A percentile compares a stretch with the other conserved stretches of the same genome.
These are phyloP conservation scores for Aphelenchoides besseyi DNA, from an alignment of 1,140 invertebrate species.

Conservation along the genomic window DNA sequence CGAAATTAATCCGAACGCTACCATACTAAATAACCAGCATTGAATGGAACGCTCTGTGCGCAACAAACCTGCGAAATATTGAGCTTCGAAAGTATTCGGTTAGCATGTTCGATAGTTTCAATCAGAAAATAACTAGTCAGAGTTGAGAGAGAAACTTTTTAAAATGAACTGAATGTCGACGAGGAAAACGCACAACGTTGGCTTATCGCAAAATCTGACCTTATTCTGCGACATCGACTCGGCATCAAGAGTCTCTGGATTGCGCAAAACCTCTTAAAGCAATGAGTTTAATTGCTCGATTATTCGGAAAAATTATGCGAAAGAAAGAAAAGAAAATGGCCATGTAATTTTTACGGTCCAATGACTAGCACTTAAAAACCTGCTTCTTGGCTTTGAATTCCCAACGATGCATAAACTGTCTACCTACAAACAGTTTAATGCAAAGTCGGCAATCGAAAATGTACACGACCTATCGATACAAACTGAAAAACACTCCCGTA, in stretches of 20 bases:
- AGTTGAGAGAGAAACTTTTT: neutral
- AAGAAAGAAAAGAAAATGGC: too few species aligned
- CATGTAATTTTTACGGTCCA: too few species aligned
- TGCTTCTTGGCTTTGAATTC: too few species aligned
- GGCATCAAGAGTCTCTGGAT: too few species aligned
- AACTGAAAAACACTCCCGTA: neutral
- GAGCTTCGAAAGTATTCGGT: neutral
- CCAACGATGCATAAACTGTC: too few species aligned
- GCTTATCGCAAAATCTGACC: constrained; percentile 14
- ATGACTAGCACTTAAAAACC: too few species aligned
- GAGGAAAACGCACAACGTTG: neutral
- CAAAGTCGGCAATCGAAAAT: too few species aligned
- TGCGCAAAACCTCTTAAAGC: too few species aligned
- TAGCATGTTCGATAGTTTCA: neutral
- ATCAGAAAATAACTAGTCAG: neutral
- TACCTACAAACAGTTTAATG: too few species aligned
- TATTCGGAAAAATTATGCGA: too few species aligned
- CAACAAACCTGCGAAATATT: constrained; percentile 5
- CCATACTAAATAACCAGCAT: constrained; percentile 29
- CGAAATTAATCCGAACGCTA: constrained; percentile 29
- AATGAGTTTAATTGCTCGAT: too few species aligned
- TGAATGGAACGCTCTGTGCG: neutral
- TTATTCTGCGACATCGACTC: neutral
- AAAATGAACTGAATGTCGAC: neutral
- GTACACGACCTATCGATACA: neutral